Base-by-base conservation (phyloP, 2,797 vertebrate genomes). In the Rhinella marina region DNA sequence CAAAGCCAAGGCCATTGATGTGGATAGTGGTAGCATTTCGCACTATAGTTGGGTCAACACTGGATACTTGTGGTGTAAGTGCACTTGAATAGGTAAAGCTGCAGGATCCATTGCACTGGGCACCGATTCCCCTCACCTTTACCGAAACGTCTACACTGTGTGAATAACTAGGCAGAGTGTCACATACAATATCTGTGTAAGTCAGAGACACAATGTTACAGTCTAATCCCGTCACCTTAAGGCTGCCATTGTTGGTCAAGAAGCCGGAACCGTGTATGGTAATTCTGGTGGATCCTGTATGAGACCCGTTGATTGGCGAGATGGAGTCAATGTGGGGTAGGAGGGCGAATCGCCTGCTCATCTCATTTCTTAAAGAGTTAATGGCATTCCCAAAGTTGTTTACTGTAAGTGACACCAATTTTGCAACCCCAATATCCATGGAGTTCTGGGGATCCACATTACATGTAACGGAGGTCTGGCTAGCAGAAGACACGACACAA, bases 191-290 rank as follows among this genome's bases (percentile, higher is more conserved):
- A 0, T 50, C 11, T 0, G 96, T 96, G 88, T 97, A 97, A 89
- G 93, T 96, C 27, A 94, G 68, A 0, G 90, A 93, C 7, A 95
- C 87, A n/a, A 94, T 11, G 1, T 25, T 3, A 87, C 97, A 98
- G 2, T 86, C 89, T 90, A 90, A 57, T 12, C 79, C 56, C 23
- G 93, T 95, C 8, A 93, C 92, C 0, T 85, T 90, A 64, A 96
- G 94, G 68, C 17, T 77, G 16, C 13, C 27, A 0, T 7, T 4
- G 16, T 92, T 92, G 0, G 27, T 23, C 0, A 91, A 90, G 90
- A 97, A 96, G 10, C 96, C 97, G 2, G 96, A 97, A 2, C 97
- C 97, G 0, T 54, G 86, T 85, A 97, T 86, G 17, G 84, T 89
- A 54, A 98, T 90, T 52, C 94, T 91, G 0, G 97, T 96, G 86